Conservation (phyloP, 2,888 invertebrate species). For the Aleiodes testaceus region DNA sequence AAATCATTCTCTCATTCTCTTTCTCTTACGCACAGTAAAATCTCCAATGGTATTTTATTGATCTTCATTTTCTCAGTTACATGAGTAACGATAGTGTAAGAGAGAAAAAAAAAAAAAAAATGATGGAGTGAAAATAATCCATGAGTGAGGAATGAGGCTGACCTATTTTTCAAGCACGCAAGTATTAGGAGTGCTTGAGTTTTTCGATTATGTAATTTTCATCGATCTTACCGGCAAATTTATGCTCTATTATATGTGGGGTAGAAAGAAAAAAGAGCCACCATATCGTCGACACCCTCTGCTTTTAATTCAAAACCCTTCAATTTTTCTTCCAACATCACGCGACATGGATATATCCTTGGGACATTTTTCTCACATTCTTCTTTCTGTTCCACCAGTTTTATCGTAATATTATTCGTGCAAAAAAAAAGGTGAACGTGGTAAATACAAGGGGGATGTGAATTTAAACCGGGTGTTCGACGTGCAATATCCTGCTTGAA, state of each 20-base stretch:
- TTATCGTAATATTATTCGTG: constrained; percentile 26
- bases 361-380: constrained; percentile 25
- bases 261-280: background rate
- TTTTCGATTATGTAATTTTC: constrained; percentile 30
- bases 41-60: constrained; percentile 62
- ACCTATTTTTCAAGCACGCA: constrained; percentile 62
- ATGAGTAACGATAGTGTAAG: constrained; percentile 42
- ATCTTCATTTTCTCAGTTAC: constrained; percentile 67
- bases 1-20: constrained; percentile 41
- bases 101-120: background rate
- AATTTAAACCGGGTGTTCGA: background rate
- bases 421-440: constrained; percentile 12
- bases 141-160: constrained; percentile 61
- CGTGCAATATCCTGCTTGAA: too few relatives aligned
- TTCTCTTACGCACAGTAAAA: constrained; percentile 41
- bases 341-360: constrained; percentile 27
- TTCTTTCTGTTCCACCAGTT: constrained; percentile 19
- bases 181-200: background rate
- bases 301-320: constrained; percentile 29
- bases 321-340: constrained; percentile 23
- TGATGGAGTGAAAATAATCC: constrained; percentile 54
- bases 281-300: constrained; percentile 25
- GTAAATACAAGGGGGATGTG: constrained; percentile 11
- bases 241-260: constrained; percentile 5
- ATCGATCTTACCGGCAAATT: constrained; percentile 12